Evolutionary conservation across 64 coral and sea anemone species (phyloP).

Genomic region (Actinia tenebrosa): DNA sequence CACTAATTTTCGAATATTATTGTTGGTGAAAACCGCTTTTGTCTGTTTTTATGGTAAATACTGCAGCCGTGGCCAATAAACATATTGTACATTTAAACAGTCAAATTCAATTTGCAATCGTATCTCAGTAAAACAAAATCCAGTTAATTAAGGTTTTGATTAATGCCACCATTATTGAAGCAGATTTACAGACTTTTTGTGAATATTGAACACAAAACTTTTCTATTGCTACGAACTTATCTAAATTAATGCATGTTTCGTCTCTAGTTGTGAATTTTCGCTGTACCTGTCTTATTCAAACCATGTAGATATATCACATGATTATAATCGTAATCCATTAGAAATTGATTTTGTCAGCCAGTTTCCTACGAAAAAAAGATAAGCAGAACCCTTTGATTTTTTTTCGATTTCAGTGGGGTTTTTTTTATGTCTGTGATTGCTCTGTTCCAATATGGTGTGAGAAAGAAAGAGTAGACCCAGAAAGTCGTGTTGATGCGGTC

Average conservation of each 20-base stretch:
- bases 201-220: background rate
- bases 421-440: background rate
- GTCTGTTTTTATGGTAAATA: background rate
- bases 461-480: slow-evolving; percentile 1
- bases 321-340: too few species aligned
- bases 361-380: background rate
- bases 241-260: background rate
- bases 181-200: background rate
- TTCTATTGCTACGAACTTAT: background rate
- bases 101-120: background rate
- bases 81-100: background rate
- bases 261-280: too few species aligned
- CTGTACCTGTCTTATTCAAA: too few species aligned
- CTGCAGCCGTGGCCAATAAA: too few species aligned
- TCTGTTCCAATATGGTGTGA: slow-evolving; percentile 8
- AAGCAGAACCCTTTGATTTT: background rate
- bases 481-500: slow-evolving; percentile 4
- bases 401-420: background rate
- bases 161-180: background rate
- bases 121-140: background rate
- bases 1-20: background rate
- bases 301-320: too few species aligned
- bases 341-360: background rate
- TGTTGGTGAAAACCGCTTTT: background rate
- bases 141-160: background rate